phyloP scores from a whole-genome alignment of 2,888 invertebrate species.

The Cataglyphis cursor region DNA sequence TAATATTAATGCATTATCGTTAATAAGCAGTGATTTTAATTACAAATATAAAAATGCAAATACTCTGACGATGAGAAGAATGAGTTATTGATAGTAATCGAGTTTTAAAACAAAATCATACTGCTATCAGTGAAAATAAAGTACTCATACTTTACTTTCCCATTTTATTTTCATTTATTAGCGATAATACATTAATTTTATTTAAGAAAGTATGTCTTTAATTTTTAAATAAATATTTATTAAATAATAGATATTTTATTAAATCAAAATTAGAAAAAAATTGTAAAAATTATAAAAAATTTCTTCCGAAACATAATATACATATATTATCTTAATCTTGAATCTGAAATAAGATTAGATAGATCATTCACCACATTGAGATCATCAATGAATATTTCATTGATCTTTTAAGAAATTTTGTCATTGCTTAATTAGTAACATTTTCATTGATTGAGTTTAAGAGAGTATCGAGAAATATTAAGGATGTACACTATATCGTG shows the following conservation, averaged over 20 bases:
- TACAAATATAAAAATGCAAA: background rate
- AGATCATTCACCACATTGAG: background rate
- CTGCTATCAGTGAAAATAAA: background rate
- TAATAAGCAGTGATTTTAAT: background rate
- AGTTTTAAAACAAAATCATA: background rate
- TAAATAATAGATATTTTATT: background rate
- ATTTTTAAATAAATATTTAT: conserved; percentile 2
- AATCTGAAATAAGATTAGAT: too few relatives aligned
- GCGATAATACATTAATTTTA: background rate
- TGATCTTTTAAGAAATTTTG: background rate
- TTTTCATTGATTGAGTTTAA: background rate
- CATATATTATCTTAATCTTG: too few relatives aligned
- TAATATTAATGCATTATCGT: background rate
- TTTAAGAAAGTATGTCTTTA: background rate
- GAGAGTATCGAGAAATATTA: background rate
- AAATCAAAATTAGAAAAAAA: background rate
- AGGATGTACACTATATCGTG: background rate
- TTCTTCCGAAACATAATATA: too few relatives aligned
- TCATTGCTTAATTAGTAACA: background rate
- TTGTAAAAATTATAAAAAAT: too few relatives aligned
- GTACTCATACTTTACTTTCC: background rate
- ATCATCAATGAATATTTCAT: background rate
- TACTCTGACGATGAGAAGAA: background rate
- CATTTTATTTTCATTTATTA: background rate
- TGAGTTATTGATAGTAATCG: background rate